These are phyloP conservation scores for Lepeophtheirus salmonis DNA, from an alignment of 1,140 invertebrate genomes.

Conservation along the genomic window DNA sequence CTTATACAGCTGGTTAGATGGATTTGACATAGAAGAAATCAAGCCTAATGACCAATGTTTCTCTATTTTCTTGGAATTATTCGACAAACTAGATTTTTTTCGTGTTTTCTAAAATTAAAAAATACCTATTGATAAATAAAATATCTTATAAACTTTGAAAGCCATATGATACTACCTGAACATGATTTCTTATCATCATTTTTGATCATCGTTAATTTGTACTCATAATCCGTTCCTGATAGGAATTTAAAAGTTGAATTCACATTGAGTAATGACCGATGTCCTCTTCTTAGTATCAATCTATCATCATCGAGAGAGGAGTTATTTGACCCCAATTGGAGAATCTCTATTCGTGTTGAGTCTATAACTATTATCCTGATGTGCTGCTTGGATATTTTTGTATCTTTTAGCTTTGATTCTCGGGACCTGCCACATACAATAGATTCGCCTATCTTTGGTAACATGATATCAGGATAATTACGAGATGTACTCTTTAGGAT, in stretches of 20 bases:
- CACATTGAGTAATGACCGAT: not conserved
- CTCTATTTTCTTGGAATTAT: no score
- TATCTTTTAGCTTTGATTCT: not conserved
- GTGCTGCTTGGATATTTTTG: not conserved
- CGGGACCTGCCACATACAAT: not conserved
- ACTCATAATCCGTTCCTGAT: not conserved
- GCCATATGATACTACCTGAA: no score
- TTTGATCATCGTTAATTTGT: no score
- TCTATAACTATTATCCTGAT: not conserved
- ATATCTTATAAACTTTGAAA: no score
- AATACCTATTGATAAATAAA: no score
- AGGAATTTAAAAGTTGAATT: not conserved
- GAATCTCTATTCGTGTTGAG: not conserved
- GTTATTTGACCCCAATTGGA: not conserved
- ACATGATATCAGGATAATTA: not conserved
- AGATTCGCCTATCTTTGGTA: not conserved
- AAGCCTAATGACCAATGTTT: constrained; percentile 42
- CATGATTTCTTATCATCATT: no score
- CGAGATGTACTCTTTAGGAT: no score
- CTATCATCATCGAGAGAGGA: not conserved
- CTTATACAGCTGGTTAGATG: constrained; percentile 39
- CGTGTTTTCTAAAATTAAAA: no score
- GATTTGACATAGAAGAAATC: constrained; percentile 47
- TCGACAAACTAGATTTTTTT: no score
- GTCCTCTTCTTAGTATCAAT: not conserved